Base-by-base conservation (phyloP, 2,888 invertebrate genomes). In the Eustalomyia histrio region DNA sequence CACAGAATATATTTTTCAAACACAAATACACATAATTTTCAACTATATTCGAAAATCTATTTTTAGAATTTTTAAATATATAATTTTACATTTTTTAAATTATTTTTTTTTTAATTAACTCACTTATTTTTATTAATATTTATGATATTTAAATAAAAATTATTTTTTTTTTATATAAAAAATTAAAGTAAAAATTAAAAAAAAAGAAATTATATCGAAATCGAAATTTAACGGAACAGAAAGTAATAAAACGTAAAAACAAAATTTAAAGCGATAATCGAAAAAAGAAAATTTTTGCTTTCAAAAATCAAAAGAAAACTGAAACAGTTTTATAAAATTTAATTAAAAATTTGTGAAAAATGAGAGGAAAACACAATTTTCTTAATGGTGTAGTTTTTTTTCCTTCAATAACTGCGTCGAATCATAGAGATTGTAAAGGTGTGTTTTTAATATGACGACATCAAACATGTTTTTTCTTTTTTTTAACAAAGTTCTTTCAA, bases 281-380 rank as follows among this genome's bases (percentile, higher is more conserved):
- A 60, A 78, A 78, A 58, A 53, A 43, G 53, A 73, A 61, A 52
- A 61, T 64, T 63, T 71, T 47, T 73, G 52, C 64, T 55, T 72
- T 80, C 73, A 43, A 76, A 80, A 76, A 57, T 68, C 68, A 72
- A 80, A 76, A 76, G 68, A 72, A 80, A 80, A 80, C 80, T 80
- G 17, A 80, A 64, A 33, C 50, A 39, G 64, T 64, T 76, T 61
- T 29, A 73, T n/a, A 73, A 29, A 79, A 57, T 61, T 67, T 67
- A 4, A 47, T 2, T 17, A 9, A 9, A 43, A 18, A 71, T 39
- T 33, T 43, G 17, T 60, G 50, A 50, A 69, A 57, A n/a, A 10
- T n/a, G 29, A 47, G 43, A 47, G 55, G 21, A 65, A 60, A 18
- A 53, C 17, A 17, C 6, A 17, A 57, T 35, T 43, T 39, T 67